Evolutionary conservation across 2,888 invertebrate species (phyloP), one percentile per base, ranked within the genome.

Genomic region (Nemotelus nigrinus): DNA sequence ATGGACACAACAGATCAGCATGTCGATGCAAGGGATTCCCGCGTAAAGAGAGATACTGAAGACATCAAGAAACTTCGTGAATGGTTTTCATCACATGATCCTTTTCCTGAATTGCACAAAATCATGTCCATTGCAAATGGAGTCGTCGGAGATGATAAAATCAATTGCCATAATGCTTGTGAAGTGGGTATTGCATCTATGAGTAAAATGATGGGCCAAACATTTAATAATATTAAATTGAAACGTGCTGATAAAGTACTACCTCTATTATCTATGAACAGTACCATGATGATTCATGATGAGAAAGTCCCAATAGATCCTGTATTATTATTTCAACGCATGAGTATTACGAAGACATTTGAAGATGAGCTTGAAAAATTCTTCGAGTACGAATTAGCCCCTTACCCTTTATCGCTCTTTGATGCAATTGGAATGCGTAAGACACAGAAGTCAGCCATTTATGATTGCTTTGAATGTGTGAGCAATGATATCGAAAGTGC

Each of bases 1-100:
- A 82, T 84, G 81, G 83, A 83, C 79, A 82, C 83, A n/a, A 82
- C 82, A 2, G 84, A 85, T 1, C 85, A 85, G 81, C 85, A 86
- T 82, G 84, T 85, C 58, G 85, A 85, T 83, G 82, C 84, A 67
- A 84, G 84, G 79, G 82, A 84, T 82, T 84, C 84, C 76, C 80
- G 84, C 79, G 79, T 84, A 79, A 83, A 83, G 74, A 83, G 79
- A 82, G 83, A 84, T 81, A 57, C 75, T 79, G 58, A 78, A 80
- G 83, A 83, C 75, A 75, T 83, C 41, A 48, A 77, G 79, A 85
- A 79, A 81, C 82, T 86, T 80, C 3, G 81, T 3, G 81, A 83
- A 77, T 86, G 83, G 84, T 83, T 84, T 65, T 81, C 80, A 80
- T 44, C 77, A 10, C 84, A 85, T 83, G 80, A 83, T 83, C 25